Evolutionary conservation across 2,888 invertebrate genomes (phyloP), one percentile per base, ranked within the genome.

Genomic region (Aquatica leii): DNA sequence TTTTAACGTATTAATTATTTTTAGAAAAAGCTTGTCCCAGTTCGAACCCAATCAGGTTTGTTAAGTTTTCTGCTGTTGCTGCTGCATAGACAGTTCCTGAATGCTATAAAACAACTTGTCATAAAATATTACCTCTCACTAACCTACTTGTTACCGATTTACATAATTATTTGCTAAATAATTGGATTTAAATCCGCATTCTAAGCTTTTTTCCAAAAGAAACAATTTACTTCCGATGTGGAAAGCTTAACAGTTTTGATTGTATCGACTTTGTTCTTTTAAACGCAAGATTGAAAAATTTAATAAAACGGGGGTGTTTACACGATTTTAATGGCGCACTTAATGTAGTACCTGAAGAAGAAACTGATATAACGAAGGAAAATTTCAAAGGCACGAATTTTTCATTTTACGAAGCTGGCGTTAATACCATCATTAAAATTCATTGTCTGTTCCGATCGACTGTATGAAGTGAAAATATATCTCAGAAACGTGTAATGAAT

Each of bases 391-490:
- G 62, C 62, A 62, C 62, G 54, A 62, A 62, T 64, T 69, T 72
- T 71, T 73, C 70, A 72, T 73, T 73, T 72, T 60, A 62, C 65
- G 66, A 70, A 62, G 66, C 64, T 59, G 69, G 71, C 73, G 72
- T 69, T 78, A 78, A 78, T 77, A 71, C 73, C 65, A 52, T 69
- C 73, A 75, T 78, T 80, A 79, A 79, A 80, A 80, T 81, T 80
- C 81, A 80, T 79, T 79, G 79, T 78, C 77, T 75, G 79, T 75
- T 70, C 76, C 76, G 74, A 77, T 79, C 76, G 77, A 77, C 76
- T 79, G 74, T 80, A 80, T 79, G 79, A 81, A 81, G 79, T 80
- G 80, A 80, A 81, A 80, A 81, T 80, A 80, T 79, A 80, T 80
- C 78, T 78, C 69, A 61, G 72, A 65, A 71, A 79, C 80, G 80